Percentiles rank a stretch among this genome's conserved stretches.
phyloP scores from a whole-genome alignment of 2,888 invertebrate genomes.

The Tipula helvola region DNA sequence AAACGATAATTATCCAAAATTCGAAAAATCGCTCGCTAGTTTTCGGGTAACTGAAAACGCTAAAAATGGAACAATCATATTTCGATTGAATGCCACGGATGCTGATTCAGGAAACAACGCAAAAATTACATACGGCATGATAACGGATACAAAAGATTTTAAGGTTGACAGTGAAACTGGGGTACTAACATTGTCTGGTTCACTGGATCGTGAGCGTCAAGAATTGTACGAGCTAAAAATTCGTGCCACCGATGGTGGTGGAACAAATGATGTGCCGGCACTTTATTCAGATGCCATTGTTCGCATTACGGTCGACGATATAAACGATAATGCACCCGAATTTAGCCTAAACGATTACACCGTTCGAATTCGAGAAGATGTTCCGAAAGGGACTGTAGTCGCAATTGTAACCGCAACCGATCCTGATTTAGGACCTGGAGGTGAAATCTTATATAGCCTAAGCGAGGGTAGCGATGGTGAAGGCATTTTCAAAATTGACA shows the following conservation, averaged over 20 bases:
- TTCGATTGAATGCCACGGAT: conserved; percentile 72
- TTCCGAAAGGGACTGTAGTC: conserved; percentile 76
- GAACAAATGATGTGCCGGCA: conserved; percentile 42
- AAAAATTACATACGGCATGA: conserved; percentile 55
- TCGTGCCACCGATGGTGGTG: conserved; percentile 66
- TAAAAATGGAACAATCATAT: conserved; percentile 72
- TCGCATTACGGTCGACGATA: conserved; percentile 71
- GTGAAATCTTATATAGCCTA: conserved; percentile 67
- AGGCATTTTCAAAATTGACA: conserved; percentile 66
- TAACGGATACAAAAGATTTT: conserved; percentile 68
- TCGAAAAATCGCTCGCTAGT: conserved; percentile 68
- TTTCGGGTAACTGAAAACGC: conserved; percentile 79
- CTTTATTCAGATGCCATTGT: conserved; percentile 73
- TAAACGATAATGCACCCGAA: conserved; percentile 78
- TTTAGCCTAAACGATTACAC: conserved; percentile 64
- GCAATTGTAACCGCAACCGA: conserved; percentile 72
- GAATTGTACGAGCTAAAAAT: conserved; percentile 68
- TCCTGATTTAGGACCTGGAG: conserved; percentile 73
- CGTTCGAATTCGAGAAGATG: conserved; percentile 81
- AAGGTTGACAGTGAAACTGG: conserved; percentile 65
- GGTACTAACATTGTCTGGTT: conserved; percentile 58
- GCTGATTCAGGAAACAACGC: conserved; percentile 73
- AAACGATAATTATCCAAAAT: conserved; percentile 84
- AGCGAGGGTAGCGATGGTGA: conserved; percentile 53
- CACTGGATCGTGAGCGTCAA: conserved; percentile 75